Percentiles rank a stretch among this genome's conserved stretches.
Evolutionary conservation across 1,140 invertebrate genomes (phyloP).

Genomic region (Euglossa dilemma): DNA sequence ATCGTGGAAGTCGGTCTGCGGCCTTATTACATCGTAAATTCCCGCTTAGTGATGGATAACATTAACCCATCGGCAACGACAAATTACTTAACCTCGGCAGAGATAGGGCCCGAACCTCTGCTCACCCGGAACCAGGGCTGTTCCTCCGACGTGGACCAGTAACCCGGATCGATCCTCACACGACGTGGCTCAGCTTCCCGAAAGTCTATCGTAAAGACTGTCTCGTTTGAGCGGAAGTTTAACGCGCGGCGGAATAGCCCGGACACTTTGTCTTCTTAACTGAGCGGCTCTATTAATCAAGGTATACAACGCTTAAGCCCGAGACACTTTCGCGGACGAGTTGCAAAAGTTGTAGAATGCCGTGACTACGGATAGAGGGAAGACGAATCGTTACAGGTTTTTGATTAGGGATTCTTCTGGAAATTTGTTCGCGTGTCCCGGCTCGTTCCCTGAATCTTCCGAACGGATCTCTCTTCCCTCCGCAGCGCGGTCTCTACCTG

Average conservation of each 20-base stretch:
- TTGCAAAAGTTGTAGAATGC: conserved; percentile 6
- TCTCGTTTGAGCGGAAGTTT: conserved; percentile 29
- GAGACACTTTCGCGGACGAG: conserved; percentile 1
- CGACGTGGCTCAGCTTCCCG: background rate
- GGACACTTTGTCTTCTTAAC: conserved; percentile 30
- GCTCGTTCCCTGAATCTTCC: conserved; percentile 1
- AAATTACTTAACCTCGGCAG: conserved; percentile 74
- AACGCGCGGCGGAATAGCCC: background rate
- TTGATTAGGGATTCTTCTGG: background rate
- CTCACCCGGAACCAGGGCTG: conserved; percentile 57
- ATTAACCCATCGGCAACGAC: conserved; percentile 77
- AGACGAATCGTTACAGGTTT: conserved; percentile 23
- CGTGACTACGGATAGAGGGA: background rate
- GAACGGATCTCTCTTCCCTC: background rate
- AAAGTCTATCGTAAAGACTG: conserved; percentile 6
- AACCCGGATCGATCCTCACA: conserved; percentile 52
- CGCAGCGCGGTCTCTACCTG: no score
- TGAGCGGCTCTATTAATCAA: conserved; percentile 26
- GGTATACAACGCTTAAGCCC: background rate
- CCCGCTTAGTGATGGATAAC: conserved; percentile 76
- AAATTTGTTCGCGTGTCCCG: conserved; percentile 7
- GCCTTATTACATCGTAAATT: conserved; percentile 79
- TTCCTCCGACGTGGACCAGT: conserved; percentile 52
- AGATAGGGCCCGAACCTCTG: conserved; percentile 47
- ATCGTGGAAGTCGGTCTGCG: conserved; percentile 69